Evolutionary conservation across 1,140 invertebrate species (phyloP).

Genomic region (Riptortus pedestris): DNA sequence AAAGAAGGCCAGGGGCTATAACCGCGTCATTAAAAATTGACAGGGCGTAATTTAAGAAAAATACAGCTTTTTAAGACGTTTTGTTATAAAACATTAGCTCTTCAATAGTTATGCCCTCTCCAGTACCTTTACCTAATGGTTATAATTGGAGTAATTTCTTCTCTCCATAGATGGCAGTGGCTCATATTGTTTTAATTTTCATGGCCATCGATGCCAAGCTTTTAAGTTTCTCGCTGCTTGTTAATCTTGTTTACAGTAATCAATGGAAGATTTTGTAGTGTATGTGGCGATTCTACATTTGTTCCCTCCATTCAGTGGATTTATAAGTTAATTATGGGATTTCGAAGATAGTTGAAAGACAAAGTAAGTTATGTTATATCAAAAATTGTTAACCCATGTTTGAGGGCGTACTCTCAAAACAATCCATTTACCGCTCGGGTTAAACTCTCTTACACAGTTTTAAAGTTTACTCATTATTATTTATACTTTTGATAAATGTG

Average conservation of each 20-base stretch:
- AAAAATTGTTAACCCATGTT: slow-evolving; percentile 20
- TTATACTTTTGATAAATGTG: not conserved
- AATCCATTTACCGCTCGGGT: slow-evolving; percentile 22
- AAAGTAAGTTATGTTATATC: slow-evolving; percentile 23
- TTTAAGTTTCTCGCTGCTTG: slow-evolving; percentile 26
- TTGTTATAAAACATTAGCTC: no score
- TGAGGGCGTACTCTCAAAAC: slow-evolving; percentile 29
- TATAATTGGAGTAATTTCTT: not conserved
- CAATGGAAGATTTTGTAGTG: slow-evolving; percentile 27
- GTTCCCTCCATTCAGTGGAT: slow-evolving; percentile 3
- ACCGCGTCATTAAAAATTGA: no score
- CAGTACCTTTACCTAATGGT: not conserved
- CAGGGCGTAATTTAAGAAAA: no score
- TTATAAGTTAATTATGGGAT: slow-evolving; percentile 24
- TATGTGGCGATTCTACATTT: slow-evolving; percentile 10
- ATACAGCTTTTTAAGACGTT: no score
- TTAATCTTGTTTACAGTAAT: slow-evolving; percentile 30
- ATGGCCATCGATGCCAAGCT: slow-evolving; percentile 30
- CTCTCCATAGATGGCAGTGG: slow-evolving; percentile 21
- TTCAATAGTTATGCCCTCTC: no score
- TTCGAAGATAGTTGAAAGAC: slow-evolving; percentile 23
- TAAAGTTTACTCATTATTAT: not conserved
- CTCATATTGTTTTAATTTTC: slow-evolving; percentile 29
- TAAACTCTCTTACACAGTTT: slow-evolving; percentile 9
- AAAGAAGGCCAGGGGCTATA: no score